Base-by-base conservation (phyloP, 2,888 invertebrate species). In the Dromius quadrimaculatus region DNA sequence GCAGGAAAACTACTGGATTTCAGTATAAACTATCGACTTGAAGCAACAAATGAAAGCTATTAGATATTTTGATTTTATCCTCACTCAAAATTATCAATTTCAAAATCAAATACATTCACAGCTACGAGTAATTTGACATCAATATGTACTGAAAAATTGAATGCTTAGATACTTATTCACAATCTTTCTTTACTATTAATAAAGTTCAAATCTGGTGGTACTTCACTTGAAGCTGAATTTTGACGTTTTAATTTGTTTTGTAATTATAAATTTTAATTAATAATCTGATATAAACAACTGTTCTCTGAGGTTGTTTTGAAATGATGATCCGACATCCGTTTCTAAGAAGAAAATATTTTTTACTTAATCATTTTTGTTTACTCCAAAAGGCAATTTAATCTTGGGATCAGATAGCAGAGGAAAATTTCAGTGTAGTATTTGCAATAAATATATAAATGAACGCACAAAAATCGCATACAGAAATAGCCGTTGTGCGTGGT, bases 401-500 rank as follows among this genome's bases (percentile, higher is more conserved):
- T 9, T 22, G 28, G 50, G 23, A 23, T 54, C 15, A 54, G 50
- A 54, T 54, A 54, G 50, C n/a, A 28, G 28, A 15, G 28, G 23
- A 23, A 28, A 54, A 54, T 28, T 54, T 54, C 23, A 54, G 50
- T 54, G 11, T 54, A 54, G 28, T 28, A 54, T 54, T 54, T 17
- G 28, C 50, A 54, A 54, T 28, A 54, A 54, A 54, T 54, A 28
- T 15, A 54, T 28, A 54, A 54, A 54, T 28, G 50, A 54, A 54
- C 23, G 50, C 28, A 54, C 50, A 59, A 59, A 45, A 54, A 54
- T 54, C 50, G 50, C 50, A 15, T 54, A 64, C 47, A 50, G 36
- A 64, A 64, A 47, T 64, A 47, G 47, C 64, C 36, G 47, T 64
- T 64, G 64, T 47, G 64, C 64, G 64, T 64, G 64, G 64, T 64